phyloP scores from a whole-genome alignment of 2,113 vertebrate genomes.

The Myrmecophaga tridactyla region DNA sequence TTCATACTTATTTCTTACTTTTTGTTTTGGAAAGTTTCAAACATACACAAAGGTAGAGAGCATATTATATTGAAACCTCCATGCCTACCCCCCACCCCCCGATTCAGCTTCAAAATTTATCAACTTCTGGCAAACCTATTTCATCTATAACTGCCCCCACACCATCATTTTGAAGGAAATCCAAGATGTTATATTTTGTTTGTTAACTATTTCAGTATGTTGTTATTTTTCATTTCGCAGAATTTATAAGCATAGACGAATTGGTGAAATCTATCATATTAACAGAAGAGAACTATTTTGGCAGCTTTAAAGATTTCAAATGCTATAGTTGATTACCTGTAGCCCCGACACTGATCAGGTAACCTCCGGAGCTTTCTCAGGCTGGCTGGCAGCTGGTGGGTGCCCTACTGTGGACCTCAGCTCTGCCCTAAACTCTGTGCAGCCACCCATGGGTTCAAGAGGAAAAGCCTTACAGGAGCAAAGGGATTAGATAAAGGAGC shows the following conservation, averaged over 20 bases:
- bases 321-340: not conserved
- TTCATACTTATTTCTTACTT: not conserved
- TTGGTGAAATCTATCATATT: not conserved
- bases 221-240: not conserved
- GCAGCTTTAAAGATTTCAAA: not conserved
- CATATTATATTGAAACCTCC: not conserved
- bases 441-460: too few species aligned
- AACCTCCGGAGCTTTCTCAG: too few species aligned
- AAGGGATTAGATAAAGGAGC: not conserved
- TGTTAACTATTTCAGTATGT: not conserved
- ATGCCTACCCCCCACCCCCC: not conserved
- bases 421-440: not conserved
- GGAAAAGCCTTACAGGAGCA: not conserved
- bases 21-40: not conserved
- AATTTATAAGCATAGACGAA: not conserved
- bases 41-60: not conserved
- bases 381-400: not conserved
- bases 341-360: too few species aligned
- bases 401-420: too few species aligned
- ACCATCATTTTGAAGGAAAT: not conserved
- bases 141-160: not conserved
- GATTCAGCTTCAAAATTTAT: not conserved
- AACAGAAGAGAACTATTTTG: slow-evolving; percentile 4
- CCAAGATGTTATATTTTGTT: not conserved
- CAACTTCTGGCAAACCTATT: not conserved